Evolutionary conservation across 2,888 invertebrate species (phyloP).

Genomic region (Pandemis heparana): DNA sequence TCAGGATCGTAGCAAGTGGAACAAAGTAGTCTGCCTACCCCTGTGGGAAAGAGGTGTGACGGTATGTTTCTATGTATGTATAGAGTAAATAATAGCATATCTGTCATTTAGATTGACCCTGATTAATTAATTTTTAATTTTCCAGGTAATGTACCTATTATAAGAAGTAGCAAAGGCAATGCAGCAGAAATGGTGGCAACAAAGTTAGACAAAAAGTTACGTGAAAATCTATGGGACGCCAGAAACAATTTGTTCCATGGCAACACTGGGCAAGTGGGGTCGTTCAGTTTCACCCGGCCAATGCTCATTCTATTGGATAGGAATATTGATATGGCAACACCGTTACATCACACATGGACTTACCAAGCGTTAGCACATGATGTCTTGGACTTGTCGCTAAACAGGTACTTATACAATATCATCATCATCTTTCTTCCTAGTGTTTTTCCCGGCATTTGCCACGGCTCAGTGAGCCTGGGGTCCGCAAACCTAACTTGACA

Average conservation of each 20-base stretch:
- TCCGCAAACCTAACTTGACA: too few species aligned
- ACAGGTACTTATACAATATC: slow-evolving; percentile 88
- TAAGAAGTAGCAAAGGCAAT: slow-evolving; percentile 96
- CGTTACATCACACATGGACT: slow-evolving; percentile 99
- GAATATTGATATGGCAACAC: slow-evolving; percentile 98
- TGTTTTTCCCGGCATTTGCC: too few species aligned
- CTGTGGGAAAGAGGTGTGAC: too few species aligned
- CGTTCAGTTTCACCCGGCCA: slow-evolving; percentile 96
- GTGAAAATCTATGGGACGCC: slow-evolving; percentile 98
- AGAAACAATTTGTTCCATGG: slow-evolving; percentile 97
- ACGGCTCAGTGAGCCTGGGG: too few species aligned
- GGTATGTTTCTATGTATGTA: too few species aligned
- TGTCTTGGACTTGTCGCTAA: slow-evolving; percentile 95
- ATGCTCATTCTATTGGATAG: slow-evolving; percentile 96
- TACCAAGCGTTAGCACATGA: slow-evolving; percentile 99
- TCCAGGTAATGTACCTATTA: slow-evolving; percentile 93
- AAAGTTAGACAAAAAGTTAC: slow-evolving; percentile 97
- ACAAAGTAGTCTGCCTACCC: too few species aligned
- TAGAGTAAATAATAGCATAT: too few species aligned
- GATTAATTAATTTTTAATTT: slow-evolving; percentile 30
- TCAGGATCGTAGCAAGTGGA: too few species aligned
- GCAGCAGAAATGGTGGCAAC: slow-evolving; percentile 99
- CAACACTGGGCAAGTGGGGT: slow-evolving; percentile 91
- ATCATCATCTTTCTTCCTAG: too few species aligned
- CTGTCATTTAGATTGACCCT: background rate